Conservation (phyloP, 2,113 vertebrate species). For the Microtus pennsylvanicus region DNA sequence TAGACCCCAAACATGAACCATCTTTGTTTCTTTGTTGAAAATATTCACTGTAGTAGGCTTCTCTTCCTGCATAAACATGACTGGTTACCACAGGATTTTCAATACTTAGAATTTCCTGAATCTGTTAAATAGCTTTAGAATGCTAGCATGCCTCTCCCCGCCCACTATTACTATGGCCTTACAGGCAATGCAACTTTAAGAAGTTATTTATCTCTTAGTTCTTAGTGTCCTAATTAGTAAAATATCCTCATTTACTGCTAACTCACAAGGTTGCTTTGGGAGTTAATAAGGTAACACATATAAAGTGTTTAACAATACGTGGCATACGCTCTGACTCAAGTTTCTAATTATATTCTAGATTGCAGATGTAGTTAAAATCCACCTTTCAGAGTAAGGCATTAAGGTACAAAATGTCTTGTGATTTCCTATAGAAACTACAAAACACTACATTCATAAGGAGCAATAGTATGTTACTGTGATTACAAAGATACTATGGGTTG, state of each 20-base stretch:
- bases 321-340: neutral
- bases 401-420: neutral
- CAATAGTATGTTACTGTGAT: neutral
- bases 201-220: slow-evolving; percentile 4
- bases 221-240: neutral
- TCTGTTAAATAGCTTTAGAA: slow-evolving; percentile 26
- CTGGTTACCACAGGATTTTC: neutral
- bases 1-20: neutral
- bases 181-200: neutral
- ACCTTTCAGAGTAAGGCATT: neutral
- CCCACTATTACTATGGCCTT: neutral
- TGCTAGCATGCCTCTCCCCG: neutral
- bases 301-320: slow-evolving; percentile 23
- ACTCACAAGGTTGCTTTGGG: neutral
- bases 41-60: slow-evolving; percentile 10
- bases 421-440: slow-evolving; percentile 39
- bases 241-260: neutral
- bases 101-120: neutral
- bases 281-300: neutral
- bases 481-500: neutral
- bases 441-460: neutral
- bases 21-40: neutral
- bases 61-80: slow-evolving; percentile 1
- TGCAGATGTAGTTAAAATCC: neutral
- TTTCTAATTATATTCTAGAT: slow-evolving; percentile 15